Evolutionary conservation across 2,888 invertebrate genomes (phyloP), one percentile per base, ranked within the genome.

Genomic region (Horisme vitalbata): DNA sequence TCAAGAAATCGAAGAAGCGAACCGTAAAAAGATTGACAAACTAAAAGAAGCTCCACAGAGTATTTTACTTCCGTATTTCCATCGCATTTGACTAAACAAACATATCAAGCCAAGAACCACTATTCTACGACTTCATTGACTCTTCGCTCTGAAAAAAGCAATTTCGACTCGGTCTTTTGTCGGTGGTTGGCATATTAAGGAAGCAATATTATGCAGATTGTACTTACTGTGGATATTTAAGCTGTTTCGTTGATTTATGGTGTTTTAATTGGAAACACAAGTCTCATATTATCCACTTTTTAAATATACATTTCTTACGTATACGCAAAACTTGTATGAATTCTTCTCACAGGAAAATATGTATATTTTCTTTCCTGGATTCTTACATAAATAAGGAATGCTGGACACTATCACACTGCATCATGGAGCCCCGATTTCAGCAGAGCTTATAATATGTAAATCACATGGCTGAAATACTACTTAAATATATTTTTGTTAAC

Each of bases 21-120:
- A 49, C 39, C 32, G 51, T 51, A 57, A 63, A 68, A 68, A 61
- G 55, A 61, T 67, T 55, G 63, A 70, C 71, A 72, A 75, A 75
- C 74, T 71, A 66, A 75, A 74, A 79, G 70, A 63, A 63, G 59
- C 54, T 64, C 68, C 63, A 65, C 64, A 63, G 55, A 71, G 68
- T 58, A 62, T 63, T 65, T 68, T 67, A 62, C 65, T 73, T 65
- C 68, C 73, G 66, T 70, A 81, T 82, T 84, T 81, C 86, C 86
- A 86, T 88, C 77, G 82, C 83, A 87, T 88, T 88, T 87, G 87
- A 85, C 87, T 88, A 86, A 73, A 68, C 83, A 86, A 88, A 87
- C 83, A 82, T 83, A 83, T 84, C 80, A 79, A 74, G 60, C 67
- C 47, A 58, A 57, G 56, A 65, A 60, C 71, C 78, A 83, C 86